Evolutionary conservation across 2,113 vertebrate species (phyloP), one percentile per base, ranked within the genome.

Genomic region (Cinclus cinclus): DNA sequence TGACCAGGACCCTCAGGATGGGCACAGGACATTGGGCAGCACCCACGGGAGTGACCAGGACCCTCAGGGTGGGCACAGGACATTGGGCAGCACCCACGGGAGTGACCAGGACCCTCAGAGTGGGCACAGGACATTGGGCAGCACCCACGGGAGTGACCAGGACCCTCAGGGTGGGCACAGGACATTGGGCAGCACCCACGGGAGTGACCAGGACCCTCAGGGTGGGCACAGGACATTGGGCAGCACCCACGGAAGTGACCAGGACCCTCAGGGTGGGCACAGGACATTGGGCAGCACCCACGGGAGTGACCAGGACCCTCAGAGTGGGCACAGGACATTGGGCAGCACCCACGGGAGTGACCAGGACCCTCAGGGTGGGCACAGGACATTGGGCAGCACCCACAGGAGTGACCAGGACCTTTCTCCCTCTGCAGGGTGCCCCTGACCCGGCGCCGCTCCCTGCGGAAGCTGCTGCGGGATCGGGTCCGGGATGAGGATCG

Each of bases 401-500:
- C 1, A 0, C 2, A 4, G 0, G 6, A 42, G 27, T 82, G 74
- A 81, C 11, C 35, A 1, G 21, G 31, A 21, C 19, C 27, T 4
- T 27, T 27, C 15, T 55, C 33, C 31, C 18, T 59, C n/a, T 28
- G 15, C 80, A 98, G 98, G 95, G 96, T 98, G 85, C 56, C 97
- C 33, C 96, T 98, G 89, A 88, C 1, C 12, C 95, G 94, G 87
- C 83, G 89, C 27, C 97, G 94, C 44, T 98, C 98, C 64, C 81
- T 97, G 75, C 95, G 97, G 88, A 97, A 97, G 95, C 33, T 24
- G 14, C 95, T 98, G 64, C 95, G 96, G 70, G 97, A 96, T 1
- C 95, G 39, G 10, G 97, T 13, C 8, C 25, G 25, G 25, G 25
- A 10, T 6, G 15, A 27, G 53, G 97, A 21, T 13, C 25, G 25